These are phyloP conservation scores for Lepus europaeus DNA, from an alignment of 2,113 vertebrate species.

Conservation along the genomic window DNA sequence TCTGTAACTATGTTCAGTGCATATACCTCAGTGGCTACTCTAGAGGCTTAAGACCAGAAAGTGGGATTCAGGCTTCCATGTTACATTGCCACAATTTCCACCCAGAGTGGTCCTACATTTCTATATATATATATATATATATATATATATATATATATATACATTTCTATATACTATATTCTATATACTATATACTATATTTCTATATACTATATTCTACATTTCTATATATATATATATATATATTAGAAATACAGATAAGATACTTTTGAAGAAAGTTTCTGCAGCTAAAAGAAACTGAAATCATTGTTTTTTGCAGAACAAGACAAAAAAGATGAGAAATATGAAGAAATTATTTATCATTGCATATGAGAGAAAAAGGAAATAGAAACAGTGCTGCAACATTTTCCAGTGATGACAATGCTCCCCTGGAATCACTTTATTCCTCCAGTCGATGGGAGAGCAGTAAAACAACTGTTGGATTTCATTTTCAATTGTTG, in stretches of 20 bases:
- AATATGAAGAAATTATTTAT: constrained; percentile 52
- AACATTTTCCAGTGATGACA: constrained; percentile 34
- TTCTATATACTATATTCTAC: no score
- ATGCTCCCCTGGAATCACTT: constrained; percentile 19
- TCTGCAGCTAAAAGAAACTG: not conserved
- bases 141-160: no score
- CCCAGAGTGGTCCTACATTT: not conserved
- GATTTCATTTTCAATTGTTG: constrained; percentile 77
- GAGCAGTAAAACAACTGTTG: constrained; percentile 78
- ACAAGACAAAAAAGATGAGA: not conserved
- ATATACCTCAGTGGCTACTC: not conserved
- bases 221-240: no score
- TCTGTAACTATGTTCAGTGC: not conserved
- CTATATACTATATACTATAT: no score
- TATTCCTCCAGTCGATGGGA: constrained; percentile 56
- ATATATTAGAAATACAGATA: not conserved
- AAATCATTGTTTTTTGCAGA: constrained; percentile 7
- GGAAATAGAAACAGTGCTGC: not conserved
- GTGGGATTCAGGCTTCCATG: rapidly evolving
- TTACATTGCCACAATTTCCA: no score
- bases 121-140: no score
- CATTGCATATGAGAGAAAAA: constrained; percentile 52
- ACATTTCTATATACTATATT: no score
- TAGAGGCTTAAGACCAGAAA: not conserved
- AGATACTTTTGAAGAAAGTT: constrained; percentile 39